Evolutionary conservation across 2,113 vertebrate genomes (phyloP).

Genomic region (Gymnocephalus cernua): DNA sequence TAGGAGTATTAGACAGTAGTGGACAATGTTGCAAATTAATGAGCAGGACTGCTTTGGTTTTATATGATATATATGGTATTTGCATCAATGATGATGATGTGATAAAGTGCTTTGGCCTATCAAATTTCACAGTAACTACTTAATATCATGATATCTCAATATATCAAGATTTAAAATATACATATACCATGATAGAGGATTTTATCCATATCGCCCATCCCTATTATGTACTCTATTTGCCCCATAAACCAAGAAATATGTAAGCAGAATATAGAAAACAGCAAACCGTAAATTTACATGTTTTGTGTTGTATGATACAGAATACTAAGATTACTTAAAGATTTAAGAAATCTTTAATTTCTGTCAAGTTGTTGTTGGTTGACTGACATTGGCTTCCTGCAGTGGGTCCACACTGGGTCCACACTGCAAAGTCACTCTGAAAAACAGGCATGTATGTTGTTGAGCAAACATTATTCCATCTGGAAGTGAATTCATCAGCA

Average conservation of each 20-base stretch:
- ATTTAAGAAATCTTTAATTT: neutral
- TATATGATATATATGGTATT: neutral
- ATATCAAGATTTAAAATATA: too few relatives aligned
- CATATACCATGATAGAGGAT: too few relatives aligned
- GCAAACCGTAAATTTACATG: too few relatives aligned
- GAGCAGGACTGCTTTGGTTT: neutral
- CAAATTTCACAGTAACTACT: too few relatives aligned
- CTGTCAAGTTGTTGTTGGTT: slow-evolving; percentile 1
- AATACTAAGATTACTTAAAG: too few relatives aligned
- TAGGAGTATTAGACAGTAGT: neutral
- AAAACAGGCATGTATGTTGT: slow-evolving; percentile 18
- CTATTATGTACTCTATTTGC: too few relatives aligned
- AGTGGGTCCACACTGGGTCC: neutral
- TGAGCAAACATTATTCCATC: slow-evolving; percentile 16
- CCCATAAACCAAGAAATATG: too few relatives aligned
- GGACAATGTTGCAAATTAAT: neutral
- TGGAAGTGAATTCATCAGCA: slow-evolving; percentile 42
- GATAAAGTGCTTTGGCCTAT: neutral
- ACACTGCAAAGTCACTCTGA: slow-evolving; percentile 13
- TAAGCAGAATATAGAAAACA: too few relatives aligned
- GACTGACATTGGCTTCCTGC: slow-evolving; percentile 5
- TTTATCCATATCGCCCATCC: too few relatives aligned
- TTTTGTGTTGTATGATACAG: too few relatives aligned
- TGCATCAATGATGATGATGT: neutral
- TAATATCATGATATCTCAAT: too few relatives aligned